phyloP scores from a whole-genome alignment of 2,797 vertebrate species.

The Enteromius thamalakanensis region DNA sequence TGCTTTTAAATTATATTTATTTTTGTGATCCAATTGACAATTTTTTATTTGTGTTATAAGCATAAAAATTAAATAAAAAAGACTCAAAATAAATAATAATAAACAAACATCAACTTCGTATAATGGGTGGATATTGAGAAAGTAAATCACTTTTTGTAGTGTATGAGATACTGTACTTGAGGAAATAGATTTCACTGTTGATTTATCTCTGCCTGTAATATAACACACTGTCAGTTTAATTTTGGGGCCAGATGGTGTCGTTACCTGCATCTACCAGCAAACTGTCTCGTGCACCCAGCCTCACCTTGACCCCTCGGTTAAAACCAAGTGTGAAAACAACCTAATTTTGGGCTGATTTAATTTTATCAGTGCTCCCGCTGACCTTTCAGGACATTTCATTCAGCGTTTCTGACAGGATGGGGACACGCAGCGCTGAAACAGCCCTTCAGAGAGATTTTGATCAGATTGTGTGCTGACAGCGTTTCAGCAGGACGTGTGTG shows the following conservation, averaged over 20 bases:
- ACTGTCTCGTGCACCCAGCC: neutral
- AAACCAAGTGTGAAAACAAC: neutral
- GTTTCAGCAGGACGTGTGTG: conserved; percentile 8
- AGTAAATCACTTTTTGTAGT: too few relatives aligned
- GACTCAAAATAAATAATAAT: too few relatives aligned
- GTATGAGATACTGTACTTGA: too few relatives aligned
- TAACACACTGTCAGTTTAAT: neutral
- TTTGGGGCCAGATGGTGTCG: neutral
- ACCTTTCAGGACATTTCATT: conserved; percentile 6
- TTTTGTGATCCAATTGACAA: too few relatives aligned
- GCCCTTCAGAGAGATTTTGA: conserved; percentile 6
- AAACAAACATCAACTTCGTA: too few relatives aligned
- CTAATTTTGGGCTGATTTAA: neutral
- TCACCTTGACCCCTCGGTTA: neutral
- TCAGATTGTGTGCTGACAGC: neutral
- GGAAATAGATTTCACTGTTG: neutral
- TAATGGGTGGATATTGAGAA: too few relatives aligned
- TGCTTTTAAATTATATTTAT: too few relatives aligned
- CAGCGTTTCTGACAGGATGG: conserved; percentile 11
- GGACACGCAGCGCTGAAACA: neutral
- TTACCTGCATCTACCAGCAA: neutral
- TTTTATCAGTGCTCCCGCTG: neutral
- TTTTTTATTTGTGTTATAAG: too few relatives aligned
- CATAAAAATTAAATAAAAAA: too few relatives aligned
- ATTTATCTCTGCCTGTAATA: neutral